These are phyloP conservation scores for Cephalopholis sonnerati DNA, from an alignment of 2,113 vertebrate genomes.

Conservation along the genomic window DNA sequence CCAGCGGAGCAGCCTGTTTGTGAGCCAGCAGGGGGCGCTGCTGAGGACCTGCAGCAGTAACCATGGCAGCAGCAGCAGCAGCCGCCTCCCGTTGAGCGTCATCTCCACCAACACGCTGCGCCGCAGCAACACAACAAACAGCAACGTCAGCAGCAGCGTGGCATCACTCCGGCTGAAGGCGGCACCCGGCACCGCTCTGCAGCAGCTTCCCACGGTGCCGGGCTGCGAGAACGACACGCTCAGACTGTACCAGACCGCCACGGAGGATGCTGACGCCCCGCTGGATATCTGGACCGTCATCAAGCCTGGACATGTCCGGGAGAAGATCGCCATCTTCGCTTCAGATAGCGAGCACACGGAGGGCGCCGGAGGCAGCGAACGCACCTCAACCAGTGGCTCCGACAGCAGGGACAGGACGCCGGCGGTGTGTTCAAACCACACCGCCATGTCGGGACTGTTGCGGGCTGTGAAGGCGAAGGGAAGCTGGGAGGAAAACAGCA, in stretches of 20 bases:
- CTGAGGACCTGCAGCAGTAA: conserved; percentile 73
- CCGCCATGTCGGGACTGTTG: fast-evolving
- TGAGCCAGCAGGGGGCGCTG: conserved; percentile 78
- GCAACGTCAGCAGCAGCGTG: not conserved
- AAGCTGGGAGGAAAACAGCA: conserved; percentile 51
- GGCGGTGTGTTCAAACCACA: fast-evolving
- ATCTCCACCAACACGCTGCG: conserved; percentile 88
- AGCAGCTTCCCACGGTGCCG: not conserved
- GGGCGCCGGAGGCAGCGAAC: fast-evolving
- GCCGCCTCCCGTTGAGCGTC: conserved; percentile 82
- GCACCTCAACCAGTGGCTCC: not conserved
- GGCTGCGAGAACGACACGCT: conserved; percentile 45
- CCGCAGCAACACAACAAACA: conserved; percentile 33
- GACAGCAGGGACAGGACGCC: not conserved
- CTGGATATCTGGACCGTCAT: conserved; percentile 94
- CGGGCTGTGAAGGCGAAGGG: conserved; percentile 58
- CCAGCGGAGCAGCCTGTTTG: conserved; percentile 69
- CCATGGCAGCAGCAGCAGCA: conserved; percentile 64
- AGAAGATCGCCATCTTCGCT: conserved; percentile 96
- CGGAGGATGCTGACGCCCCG: conserved; percentile 84
- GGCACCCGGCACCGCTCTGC: not conserved
- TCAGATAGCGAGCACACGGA: conserved; percentile 43
- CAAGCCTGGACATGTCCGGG: conserved; percentile 95
- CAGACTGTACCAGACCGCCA: conserved; percentile 78
- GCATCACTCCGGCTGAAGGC: conserved; percentile 31